Percentiles rank a stretch among this genome's conserved stretches.
Evolutionary conservation across 2,888 invertebrate species (phyloP).

Genomic region (Yponomeuta cagnagella): DNA sequence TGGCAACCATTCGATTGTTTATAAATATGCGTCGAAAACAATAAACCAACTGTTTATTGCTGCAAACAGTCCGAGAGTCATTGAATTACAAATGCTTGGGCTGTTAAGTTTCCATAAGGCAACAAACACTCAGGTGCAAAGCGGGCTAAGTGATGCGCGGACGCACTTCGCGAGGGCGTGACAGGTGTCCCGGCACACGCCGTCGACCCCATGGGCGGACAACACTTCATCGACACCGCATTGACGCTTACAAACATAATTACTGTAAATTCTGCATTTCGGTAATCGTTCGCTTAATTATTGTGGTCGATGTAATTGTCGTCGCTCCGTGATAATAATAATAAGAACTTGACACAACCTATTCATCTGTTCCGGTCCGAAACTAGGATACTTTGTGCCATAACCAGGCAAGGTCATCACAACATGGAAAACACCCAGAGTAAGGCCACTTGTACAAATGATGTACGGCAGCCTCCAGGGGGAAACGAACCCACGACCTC

Average conservation of each 20-base stretch:
- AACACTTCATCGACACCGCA: constrained; percentile 5
- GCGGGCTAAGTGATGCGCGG: constrained; percentile 33
- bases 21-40: no score
- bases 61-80: neutral
- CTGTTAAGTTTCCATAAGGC: neutral
- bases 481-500: no score
- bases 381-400: no score
- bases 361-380: no score
- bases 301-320: neutral
- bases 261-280: neutral
- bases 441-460: no score
- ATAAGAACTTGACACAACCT: no score
- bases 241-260: neutral
- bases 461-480: no score
- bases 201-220: constrained; percentile 17
- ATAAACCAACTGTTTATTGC: neutral
- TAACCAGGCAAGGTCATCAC: no score
- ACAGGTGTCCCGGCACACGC: constrained; percentile 25
- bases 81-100: neutral
- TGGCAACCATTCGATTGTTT: no score
- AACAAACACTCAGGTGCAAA: constrained; percentile 26
- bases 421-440: no score
- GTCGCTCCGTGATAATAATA: neutral
- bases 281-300: neutral
- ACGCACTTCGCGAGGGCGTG: constrained; percentile 33